Evolutionary conservation across 2,113 vertebrate genomes (phyloP), one percentile per base, ranked within the genome.

Genomic region (Xerus inauris): DNA sequence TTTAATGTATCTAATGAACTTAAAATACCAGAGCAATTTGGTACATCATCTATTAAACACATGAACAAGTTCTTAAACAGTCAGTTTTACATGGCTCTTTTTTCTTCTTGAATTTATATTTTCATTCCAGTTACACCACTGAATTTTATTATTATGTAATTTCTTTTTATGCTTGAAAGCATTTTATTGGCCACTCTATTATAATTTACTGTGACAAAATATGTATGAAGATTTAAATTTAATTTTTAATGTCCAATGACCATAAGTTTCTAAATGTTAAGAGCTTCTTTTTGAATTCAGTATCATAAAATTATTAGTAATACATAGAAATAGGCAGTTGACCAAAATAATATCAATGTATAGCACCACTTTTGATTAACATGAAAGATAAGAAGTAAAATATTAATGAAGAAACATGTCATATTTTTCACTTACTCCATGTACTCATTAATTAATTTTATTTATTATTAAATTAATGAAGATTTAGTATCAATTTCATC

Each of bases 1-100:
- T 94, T 96, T 95, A 95, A 95, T 87, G 93, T 47, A 82, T 64
- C 91, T 97, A 95, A 97, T 97, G 95, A 95, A 94, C 91, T 97
- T 94, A 84, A 96, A 98, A 96, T 95, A 91, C 94, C 96, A 97
- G 91, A 95, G 93, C 79, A 91, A 83, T 91, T 92, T 82, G 84
- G 77, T 84, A 26, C 38, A 82, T 59, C 94, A 87, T 94, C 80
- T 51, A 45, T 96, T 92, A 96, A 90, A 94, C 84, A 94, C 85
- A 94, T 30, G 72, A 95, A 69, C 77, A 89, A 77, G 64, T 64
- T 40, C 86, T 88, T 92, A 73, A 95, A 72, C 32, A 85, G 47
- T 59, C 91, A 73, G 42, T 72, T 88, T 87, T 86, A 84, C 38
- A 40, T 51, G 45, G 30, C 28, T 91, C 35, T 22, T 79, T 94